These are phyloP conservation scores for Axis porcinus DNA, from an alignment of 2,113 vertebrate species.

Conservation along the genomic window DNA sequence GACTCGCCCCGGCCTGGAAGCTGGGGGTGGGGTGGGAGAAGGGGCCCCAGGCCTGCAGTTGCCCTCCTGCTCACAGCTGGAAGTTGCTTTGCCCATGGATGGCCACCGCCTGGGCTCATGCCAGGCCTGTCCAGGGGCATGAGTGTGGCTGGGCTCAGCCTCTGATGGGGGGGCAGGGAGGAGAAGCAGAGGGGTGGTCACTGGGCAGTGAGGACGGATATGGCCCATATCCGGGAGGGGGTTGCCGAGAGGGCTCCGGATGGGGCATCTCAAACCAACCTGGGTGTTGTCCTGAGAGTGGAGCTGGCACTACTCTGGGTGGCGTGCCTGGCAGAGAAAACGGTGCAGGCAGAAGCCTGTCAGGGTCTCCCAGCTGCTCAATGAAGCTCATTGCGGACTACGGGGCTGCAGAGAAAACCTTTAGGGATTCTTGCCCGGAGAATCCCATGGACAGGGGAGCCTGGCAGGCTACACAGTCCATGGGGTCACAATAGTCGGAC, in stretches of 20 bases:
- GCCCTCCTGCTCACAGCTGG: neutral
- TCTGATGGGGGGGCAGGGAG: neutral
- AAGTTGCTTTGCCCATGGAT: neutral
- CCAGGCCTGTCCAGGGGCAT: accelerated
- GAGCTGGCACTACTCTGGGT: neutral
- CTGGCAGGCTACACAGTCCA: neutral
- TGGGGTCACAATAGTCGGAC: neutral
- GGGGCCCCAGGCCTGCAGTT: neutral
- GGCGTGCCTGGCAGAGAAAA: neutral
- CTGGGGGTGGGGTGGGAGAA: too few species aligned
- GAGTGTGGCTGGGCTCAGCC: neutral
- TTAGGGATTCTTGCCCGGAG: neutral
- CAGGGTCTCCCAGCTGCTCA: neutral
- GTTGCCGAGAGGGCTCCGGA: neutral
- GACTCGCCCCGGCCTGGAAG: neutral
- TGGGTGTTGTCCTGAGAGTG: neutral
- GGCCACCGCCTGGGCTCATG: neutral
- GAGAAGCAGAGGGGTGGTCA: neutral
- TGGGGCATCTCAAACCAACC: neutral
- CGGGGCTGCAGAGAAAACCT: neutral
- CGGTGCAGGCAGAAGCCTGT: neutral
- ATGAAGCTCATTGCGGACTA: neutral
- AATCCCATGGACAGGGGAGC: neutral
- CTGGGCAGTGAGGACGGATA: neutral
- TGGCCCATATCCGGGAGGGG: accelerated